Evolutionary conservation across 2,113 vertebrate species (phyloP).

Genomic region (Diphyllodes magnificus): DNA sequence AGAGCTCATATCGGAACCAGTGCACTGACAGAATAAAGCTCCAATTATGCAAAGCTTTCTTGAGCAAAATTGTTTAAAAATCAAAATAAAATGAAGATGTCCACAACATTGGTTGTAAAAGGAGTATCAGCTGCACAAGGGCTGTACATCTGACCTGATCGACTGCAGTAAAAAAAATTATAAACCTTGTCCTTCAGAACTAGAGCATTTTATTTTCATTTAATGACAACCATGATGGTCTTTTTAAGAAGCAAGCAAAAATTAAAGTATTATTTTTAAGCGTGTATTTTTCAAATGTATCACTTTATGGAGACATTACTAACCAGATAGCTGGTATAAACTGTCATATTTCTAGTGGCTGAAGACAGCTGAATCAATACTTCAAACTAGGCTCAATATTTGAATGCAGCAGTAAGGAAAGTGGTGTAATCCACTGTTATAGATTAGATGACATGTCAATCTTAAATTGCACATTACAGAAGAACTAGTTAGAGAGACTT

Average conservation of each 20-base stretch:
- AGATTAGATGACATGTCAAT: constrained; percentile 10
- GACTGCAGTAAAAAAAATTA: neutral
- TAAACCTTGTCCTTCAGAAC: constrained; percentile 9
- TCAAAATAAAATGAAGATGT: neutral
- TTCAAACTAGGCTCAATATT: constrained; percentile 32
- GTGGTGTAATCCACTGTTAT: constrained; percentile 10
- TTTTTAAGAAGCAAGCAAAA: constrained; percentile 33
- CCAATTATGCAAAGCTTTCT: neutral
- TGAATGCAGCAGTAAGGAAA: constrained; percentile 29
- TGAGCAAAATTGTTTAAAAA: neutral
- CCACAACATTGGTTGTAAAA: neutral
- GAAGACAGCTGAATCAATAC: constrained; percentile 31
- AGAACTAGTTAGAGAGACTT: neutral
- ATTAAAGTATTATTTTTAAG: constrained; percentile 44
- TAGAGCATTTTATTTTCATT: constrained; percentile 6
- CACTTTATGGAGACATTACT: constrained; percentile 35
- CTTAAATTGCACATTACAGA: constrained; percentile 4
- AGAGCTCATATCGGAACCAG: neutral
- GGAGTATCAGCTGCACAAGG: neutral
- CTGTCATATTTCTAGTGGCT: constrained; percentile 25
- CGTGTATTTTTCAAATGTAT: constrained; percentile 26
- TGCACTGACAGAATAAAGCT: neutral
- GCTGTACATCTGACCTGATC: neutral
- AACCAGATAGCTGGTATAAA: constrained; percentile 40
- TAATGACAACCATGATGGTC: constrained; percentile 1